Evolutionary conservation across 1,140 invertebrate species (phyloP).

Genomic region (Bombus terrestris): DNA sequence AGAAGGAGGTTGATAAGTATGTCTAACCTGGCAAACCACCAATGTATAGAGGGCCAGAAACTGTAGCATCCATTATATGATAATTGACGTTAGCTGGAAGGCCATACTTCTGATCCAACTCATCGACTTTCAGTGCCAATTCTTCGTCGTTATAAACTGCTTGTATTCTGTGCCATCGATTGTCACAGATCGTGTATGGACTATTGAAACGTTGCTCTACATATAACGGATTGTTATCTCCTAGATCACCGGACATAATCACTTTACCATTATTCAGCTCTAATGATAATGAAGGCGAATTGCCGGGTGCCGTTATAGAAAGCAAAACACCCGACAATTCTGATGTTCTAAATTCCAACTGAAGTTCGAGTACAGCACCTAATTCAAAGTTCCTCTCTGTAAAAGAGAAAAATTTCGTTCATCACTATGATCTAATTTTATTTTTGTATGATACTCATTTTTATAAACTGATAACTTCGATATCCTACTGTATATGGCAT

Average conservation of each 20-base stretch:
- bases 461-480: neutral
- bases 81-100: conserved; percentile 81
- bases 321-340: conserved; percentile 91
- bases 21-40: conserved; percentile 91
- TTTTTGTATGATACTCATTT: too few relatives aligned
- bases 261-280: conserved; percentile 91
- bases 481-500: conserved; percentile 90
- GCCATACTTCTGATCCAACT: conserved; percentile 83
- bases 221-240: conserved; percentile 84
- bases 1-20: conserved; percentile 41
- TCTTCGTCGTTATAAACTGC: conserved; percentile 88
- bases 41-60: conserved; percentile 88
- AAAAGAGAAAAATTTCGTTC: conserved; percentile 23
- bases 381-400: conserved; percentile 89
- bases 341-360: conserved; percentile 92
- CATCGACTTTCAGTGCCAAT: conserved; percentile 89
- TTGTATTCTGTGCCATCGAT: conserved; percentile 92
- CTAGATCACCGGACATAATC: conserved; percentile 87
- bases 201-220: conserved; percentile 85
- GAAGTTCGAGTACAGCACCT: conserved; percentile 87
- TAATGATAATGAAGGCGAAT: conserved; percentile 88
- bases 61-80: conserved; percentile 69
- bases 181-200: conserved; percentile 90
- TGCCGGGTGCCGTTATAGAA: conserved; percentile 86
- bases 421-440: neutral